Evolutionary conservation across 2,888 invertebrate species (phyloP), one percentile per base, ranked within the genome.

Genomic region (Acrocyrtus sp.): DNA sequence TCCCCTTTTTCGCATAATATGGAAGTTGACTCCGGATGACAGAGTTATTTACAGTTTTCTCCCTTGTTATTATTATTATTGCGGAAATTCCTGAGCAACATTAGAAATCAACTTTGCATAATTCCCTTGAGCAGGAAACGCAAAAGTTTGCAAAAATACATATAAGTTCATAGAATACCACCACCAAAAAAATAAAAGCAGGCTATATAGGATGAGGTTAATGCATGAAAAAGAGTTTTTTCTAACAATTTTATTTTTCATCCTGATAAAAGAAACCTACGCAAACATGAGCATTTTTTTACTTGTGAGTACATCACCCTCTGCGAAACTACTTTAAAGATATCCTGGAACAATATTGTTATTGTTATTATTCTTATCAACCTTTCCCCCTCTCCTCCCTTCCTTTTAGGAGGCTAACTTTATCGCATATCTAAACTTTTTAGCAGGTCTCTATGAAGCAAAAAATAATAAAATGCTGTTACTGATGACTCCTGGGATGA

Each of bases 81-180:
- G 68, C 53, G 68, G 68, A 68, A 68, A 68, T 68, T 68, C 60
- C 45, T 60, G 68, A 60, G 53, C 53, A 58, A 68, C 68, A 68
- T 68, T 60, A 68, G 68, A 60, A 68, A 68, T 68, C 68, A 68
- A 63, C 70, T 70, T 62, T 57, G 70, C 57, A 70, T 70, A 62
- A 70, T 63, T 62, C 70, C 62, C 62, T 48, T n/a, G 45, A 50
- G 70, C 12, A 24, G 12, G 10, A 27, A 2, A 21, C 24, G 45
- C 43, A 41, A 57, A 57, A 57, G 57, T 69, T 70, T 70, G 69
- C 69, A 34, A 66, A 69, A 69, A 41, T 27, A 66, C 19, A 57
- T 27, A n/a, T n/a, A n/a, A n/a, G n/a, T n/a, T n/a, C n/a, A n/a
- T n/a, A n/a, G n/a, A n/a, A n/a, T n/a, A n/a, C n/a, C n/a, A n/a